Conservation (phyloP, 2,888 invertebrate genomes). For the Drosophila meridionalis region DNA sequence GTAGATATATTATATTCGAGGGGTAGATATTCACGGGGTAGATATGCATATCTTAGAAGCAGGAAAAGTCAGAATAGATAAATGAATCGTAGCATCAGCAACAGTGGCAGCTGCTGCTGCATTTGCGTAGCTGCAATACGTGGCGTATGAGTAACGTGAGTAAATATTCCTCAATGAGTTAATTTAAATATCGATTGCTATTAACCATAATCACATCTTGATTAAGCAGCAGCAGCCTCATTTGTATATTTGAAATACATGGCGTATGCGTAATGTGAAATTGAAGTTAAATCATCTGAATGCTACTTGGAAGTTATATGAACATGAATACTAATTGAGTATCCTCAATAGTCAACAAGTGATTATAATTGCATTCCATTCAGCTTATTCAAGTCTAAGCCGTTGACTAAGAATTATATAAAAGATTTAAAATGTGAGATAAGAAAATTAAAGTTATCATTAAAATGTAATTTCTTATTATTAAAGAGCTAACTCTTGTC, state of each 20-base stretch:
- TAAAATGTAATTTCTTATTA: too few relatives aligned
- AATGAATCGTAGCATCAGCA: slow-evolving; percentile 5
- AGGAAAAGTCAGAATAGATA: too few relatives aligned
- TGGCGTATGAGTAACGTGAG: slow-evolving; percentile 34
- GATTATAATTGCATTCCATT: background rate
- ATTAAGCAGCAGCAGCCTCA: background rate
- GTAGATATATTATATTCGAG: background rate
- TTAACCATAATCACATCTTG: background rate
- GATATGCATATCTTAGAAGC: background rate
- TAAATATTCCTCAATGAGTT: background rate
- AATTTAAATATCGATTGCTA: background rate
- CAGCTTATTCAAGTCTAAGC: background rate
- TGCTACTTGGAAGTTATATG: background rate
- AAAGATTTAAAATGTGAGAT: too few relatives aligned
- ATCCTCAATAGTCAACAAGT: background rate
- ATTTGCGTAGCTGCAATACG: slow-evolving; percentile 23
- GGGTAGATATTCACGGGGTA: background rate
- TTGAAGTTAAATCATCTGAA: background rate
- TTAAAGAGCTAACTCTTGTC: too few relatives aligned
- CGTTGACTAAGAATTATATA: background rate
- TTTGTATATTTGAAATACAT: background rate
- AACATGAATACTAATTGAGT: background rate
- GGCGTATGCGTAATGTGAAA: background rate
- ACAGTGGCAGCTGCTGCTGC: slow-evolving; percentile 23
- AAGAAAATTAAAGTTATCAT: too few relatives aligned